Evolutionary conservation across 2,113 vertebrate genomes (phyloP), one percentile per base, ranked within the genome.

Genomic region (Aptenodytes forsteri): DNA sequence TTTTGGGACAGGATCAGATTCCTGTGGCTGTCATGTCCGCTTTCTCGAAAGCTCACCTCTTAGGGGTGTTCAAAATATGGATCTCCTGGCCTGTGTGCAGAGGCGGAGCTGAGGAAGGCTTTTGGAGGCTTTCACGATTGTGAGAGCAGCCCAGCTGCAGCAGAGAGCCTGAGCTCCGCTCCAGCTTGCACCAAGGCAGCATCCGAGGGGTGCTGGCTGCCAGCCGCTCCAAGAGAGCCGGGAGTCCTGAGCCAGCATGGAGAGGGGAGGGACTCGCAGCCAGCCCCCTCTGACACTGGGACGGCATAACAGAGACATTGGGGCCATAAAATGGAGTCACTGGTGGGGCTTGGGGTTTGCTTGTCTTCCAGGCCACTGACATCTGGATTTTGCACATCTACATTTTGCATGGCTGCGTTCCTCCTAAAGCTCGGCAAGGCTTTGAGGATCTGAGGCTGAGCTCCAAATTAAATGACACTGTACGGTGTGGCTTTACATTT

Each of bases 381-480:
- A 78, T 65, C 73, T 87, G 72, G 44, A 47, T 95, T 93, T 89
- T 91, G 77, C 66, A 64, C 19, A 1, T 88, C 32, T 67, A 15
- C n/a, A 11, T 86, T 94, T 85, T 83, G 86, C 76, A 42, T 64
- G 75, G 38, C 80, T 83, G 54, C 13, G 0, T 52, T 91, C 42
- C 23, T 89, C 83, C 90, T 76, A 70, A 93, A 89, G 93, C 94
- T 97, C 89, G 84, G 81, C 1, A 9, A 92, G 81, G 83, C 80
- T 94, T 66, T 90, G 91, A 91, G 6, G 11, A 58, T 96, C 89
- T 93, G 91, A 96, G 70, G 81, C 81, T 85, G 82, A 97, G 87
- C 92, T 96, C 95, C 96, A 97, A 61, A 97, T 89, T 86, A 95
- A 96, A 80, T 93, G 93, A 91, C 72, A 93, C 54, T 25, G 67